Evolutionary conservation across 1,140 invertebrate genomes (phyloP).

Genomic region (Bemisia tabaci): DNA sequence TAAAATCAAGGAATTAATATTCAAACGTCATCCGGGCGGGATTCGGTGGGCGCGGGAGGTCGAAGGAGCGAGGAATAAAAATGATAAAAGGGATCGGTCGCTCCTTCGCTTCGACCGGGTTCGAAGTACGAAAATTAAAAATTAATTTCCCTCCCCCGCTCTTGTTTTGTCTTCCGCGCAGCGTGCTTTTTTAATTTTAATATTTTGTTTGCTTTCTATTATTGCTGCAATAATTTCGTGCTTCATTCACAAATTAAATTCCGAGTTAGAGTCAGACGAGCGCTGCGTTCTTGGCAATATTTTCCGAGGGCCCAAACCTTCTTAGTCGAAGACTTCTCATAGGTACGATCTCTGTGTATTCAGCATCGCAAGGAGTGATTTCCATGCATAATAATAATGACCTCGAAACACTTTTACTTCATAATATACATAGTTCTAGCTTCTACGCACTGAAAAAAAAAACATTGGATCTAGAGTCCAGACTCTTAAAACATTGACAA

Average conservation of each 20-base stretch:
- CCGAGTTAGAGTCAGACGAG: not conserved
- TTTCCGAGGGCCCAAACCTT: too few relatives aligned
- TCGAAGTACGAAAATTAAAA: not conserved
- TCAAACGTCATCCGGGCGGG: not conserved
- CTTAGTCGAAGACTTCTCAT: too few relatives aligned
- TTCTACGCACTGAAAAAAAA: too few relatives aligned
- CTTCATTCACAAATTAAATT: not conserved
- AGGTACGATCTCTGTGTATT: too few relatives aligned
- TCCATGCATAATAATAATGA: too few relatives aligned
- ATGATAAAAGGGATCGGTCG: not conserved
- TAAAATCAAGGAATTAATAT: not conserved
- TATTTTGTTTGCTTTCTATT: not conserved
- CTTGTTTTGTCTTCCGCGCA: not conserved
- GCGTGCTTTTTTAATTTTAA: not conserved
- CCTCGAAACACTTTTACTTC: too few relatives aligned
- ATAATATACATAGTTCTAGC: too few relatives aligned
- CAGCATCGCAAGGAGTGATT: too few relatives aligned
- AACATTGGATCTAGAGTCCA: too few relatives aligned
- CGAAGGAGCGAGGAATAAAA: not conserved
- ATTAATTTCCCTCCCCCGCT: not conserved
- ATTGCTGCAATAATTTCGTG: not conserved
- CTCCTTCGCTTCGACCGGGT: not conserved
- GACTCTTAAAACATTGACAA: too few relatives aligned
- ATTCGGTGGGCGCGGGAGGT: not conserved
- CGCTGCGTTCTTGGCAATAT: too few relatives aligned